phyloP scores from a whole-genome alignment of 2,888 invertebrate genomes.

The Barypeithes pellucidus region DNA sequence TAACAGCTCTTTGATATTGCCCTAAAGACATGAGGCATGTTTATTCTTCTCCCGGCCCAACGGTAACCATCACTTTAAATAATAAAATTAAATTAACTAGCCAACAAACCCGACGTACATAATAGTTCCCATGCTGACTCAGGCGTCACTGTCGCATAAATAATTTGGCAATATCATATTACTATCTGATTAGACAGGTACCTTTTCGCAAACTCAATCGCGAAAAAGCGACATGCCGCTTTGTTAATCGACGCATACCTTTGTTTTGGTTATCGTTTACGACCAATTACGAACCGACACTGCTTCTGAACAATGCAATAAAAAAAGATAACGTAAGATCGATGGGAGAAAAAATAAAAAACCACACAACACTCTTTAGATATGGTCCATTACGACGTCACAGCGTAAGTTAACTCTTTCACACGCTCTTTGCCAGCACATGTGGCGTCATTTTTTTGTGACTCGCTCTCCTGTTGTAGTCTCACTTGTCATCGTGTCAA shows the following conservation, averaged over 20 bases:
- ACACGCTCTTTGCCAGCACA: constrained; percentile 62
- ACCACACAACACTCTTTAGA: constrained; percentile 53
- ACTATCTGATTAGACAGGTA: background rate
- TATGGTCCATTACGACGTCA: constrained; percentile 59
- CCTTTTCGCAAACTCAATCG: background rate
- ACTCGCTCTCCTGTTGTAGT: constrained; percentile 47
- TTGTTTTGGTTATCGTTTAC: constrained; percentile 5
- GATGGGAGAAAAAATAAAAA: constrained; percentile 22
- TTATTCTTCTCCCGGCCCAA: no score
- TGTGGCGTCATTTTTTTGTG: constrained; percentile 60
- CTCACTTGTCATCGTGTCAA: constrained; percentile 61
- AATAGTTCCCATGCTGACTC: background rate
- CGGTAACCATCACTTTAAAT: no score
- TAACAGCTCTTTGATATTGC: no score
- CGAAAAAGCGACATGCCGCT: background rate
- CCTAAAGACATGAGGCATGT: no score
- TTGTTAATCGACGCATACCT: background rate
- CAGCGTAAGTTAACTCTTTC: constrained; percentile 61
- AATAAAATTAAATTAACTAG: no score
- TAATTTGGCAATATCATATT: background rate
- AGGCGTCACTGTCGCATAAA: background rate
- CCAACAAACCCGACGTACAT: no score
- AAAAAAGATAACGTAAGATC: constrained; percentile 41
- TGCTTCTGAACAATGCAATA: constrained; percentile 30
- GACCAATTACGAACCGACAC: background rate